A percentile compares a stretch with the other conserved stretches of the same genome.
phyloP scores from a whole-genome alignment of 2,113 vertebrate species.

The Erythrocercus mccallii region DNA sequence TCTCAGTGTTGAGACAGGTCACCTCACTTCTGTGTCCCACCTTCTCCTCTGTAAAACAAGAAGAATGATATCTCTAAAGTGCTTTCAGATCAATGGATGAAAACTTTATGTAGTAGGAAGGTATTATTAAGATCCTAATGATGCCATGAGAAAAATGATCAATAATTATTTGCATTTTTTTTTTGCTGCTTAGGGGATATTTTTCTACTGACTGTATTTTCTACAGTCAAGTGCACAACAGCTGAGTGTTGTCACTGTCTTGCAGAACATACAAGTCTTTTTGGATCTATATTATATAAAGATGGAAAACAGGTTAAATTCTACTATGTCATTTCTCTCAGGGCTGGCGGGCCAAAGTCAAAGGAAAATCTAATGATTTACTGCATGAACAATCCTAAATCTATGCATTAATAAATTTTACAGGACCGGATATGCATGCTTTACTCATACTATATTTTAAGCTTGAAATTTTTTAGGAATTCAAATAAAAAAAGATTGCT shows the following conservation, averaged over 20 bases:
- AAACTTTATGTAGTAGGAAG: neutral
- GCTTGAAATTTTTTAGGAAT: neutral
- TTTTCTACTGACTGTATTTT: neutral
- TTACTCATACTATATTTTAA: neutral
- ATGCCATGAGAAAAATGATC: neutral
- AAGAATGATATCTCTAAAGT: neutral
- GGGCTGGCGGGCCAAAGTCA: slow-evolving; percentile 54
- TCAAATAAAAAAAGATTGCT: neutral
- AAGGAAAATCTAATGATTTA: slow-evolving; percentile 61
- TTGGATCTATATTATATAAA: slow-evolving; percentile 18
- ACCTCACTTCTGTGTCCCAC: neutral
- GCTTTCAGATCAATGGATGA: slow-evolving; percentile 15
- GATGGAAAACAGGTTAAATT: slow-evolving; percentile 50
- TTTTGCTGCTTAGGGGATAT: neutral
- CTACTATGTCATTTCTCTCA: slow-evolving; percentile 40
- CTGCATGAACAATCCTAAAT: slow-evolving; percentile 41
- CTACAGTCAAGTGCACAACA: neutral
- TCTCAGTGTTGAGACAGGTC: neutral
- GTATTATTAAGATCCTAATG: neutral
- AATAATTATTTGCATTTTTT: slow-evolving; percentile 34
- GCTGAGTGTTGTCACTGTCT: neutral
- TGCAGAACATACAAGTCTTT: neutral
- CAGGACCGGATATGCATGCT: neutral
- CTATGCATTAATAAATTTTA: slow-evolving; percentile 59
- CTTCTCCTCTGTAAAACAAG: neutral